These are phyloP conservation scores for Pocillopora meandrina DNA, from an alignment of 92 coral and sea anemone genomes.

Conservation along the genomic window DNA sequence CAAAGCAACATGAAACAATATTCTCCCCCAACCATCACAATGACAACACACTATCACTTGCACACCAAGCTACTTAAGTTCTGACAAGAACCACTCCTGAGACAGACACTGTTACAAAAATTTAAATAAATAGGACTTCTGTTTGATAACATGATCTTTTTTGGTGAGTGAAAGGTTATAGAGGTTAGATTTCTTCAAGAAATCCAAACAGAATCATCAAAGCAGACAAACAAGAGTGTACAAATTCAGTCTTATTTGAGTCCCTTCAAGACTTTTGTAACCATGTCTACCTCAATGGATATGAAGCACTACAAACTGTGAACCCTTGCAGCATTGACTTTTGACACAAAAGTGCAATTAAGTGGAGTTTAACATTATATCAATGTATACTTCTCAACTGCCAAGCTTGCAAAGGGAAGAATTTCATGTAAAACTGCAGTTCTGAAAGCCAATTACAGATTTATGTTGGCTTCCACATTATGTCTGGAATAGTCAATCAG, in stretches of 20 bases:
- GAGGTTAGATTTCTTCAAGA: not conserved
- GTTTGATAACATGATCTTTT: not conserved
- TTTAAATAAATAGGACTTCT: not conserved
- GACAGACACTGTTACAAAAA: constrained; percentile 7
- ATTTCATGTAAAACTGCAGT: not conserved
- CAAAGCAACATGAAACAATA: not conserved
- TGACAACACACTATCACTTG: not conserved
- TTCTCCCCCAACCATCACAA: not conserved
- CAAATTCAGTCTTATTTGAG: not conserved
- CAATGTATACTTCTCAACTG: not conserved
- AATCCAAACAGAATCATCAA: not conserved
- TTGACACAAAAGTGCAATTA: not conserved
- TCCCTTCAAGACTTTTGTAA: not conserved
- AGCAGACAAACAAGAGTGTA: not conserved
- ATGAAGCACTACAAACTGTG: not conserved
- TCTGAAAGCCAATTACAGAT: not conserved
- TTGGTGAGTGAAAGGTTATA: not conserved
- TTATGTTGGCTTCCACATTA: not conserved
- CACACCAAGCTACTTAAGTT: not conserved
- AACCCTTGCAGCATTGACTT: not conserved
- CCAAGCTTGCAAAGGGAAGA: not conserved
- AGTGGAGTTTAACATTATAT: constrained; percentile 6
- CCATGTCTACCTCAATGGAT: constrained; percentile 5
- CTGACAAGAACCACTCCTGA: not conserved
- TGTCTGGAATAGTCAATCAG: not conserved